Conservation (phyloP, 2,797 vertebrate species). For the Lepilemur ruficaudatus region DNA sequence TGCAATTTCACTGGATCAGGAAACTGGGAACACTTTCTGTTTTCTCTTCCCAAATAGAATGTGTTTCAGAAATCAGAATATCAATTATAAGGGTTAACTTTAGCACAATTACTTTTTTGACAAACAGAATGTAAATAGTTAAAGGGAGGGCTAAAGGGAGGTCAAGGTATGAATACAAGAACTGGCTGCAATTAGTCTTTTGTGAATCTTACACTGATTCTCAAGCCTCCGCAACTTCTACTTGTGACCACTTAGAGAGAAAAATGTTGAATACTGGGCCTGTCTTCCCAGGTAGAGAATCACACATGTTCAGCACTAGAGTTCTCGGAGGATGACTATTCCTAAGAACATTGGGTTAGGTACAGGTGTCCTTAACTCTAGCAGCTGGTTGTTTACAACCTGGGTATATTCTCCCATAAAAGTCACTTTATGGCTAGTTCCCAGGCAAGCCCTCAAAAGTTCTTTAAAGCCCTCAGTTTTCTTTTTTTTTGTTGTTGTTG, state of each 20-base stretch:
- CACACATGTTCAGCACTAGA: neutral
- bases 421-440: neutral
- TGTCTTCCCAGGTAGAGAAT: neutral
- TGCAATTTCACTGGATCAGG: neutral
- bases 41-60: neutral
- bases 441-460: neutral
- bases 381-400: neutral
- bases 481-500: neutral
- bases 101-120: neutral
- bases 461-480: neutral
- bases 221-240: neutral
- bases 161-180: neutral
- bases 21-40: neutral
- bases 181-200: neutral
- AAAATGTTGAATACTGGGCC: neutral
- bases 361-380: neutral
- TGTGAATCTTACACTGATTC: neutral
- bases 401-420: neutral
- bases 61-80: neutral
- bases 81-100: neutral
- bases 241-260: neutral
- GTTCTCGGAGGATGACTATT: neutral
- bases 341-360: neutral
- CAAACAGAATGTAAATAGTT: neutral
- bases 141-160: neutral